These are phyloP conservation scores for Pangasius djambal DNA, from an alignment of 2,797 vertebrate species.

Conservation along the genomic window DNA sequence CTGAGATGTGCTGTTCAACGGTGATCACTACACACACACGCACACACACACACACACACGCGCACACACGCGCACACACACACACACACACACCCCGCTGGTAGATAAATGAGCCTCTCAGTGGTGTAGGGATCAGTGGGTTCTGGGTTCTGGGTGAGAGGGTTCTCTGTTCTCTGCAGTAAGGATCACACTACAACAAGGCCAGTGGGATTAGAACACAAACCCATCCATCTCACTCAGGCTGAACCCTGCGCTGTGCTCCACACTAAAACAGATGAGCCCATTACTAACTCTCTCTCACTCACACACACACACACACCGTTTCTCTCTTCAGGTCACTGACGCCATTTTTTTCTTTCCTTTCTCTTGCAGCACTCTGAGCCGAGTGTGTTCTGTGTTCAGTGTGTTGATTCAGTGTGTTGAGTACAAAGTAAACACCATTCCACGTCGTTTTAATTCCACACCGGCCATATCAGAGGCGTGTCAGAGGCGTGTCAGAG, in stretches of 20 bases:
- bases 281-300: conserved; percentile 44
- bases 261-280: conserved; percentile 35
- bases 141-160: conserved; percentile 19
- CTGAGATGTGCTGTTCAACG: conserved; percentile 8
- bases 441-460: no score
- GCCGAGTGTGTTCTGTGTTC: background rate
- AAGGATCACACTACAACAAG: conserved; percentile 42
- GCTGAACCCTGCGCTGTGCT: conserved; percentile 34
- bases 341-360: conserved; percentile 18
- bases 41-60: conserved; percentile 3
- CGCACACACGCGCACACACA: background rate
- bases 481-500: no score
- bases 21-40: background rate
- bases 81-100: background rate
- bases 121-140: background rate
- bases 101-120: conserved; percentile 10
- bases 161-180: conserved; percentile 19
- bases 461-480: no score
- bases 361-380: background rate
- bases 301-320: background rate
- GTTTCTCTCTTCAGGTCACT: conserved; percentile 4
- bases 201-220: conserved; percentile 37
- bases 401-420: background rate
- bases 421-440: no score
- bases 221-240: conserved; percentile 52